Evolutionary conservation across 2,113 vertebrate species (phyloP).

Genomic region (Rhinichthys klamathensis): DNA sequence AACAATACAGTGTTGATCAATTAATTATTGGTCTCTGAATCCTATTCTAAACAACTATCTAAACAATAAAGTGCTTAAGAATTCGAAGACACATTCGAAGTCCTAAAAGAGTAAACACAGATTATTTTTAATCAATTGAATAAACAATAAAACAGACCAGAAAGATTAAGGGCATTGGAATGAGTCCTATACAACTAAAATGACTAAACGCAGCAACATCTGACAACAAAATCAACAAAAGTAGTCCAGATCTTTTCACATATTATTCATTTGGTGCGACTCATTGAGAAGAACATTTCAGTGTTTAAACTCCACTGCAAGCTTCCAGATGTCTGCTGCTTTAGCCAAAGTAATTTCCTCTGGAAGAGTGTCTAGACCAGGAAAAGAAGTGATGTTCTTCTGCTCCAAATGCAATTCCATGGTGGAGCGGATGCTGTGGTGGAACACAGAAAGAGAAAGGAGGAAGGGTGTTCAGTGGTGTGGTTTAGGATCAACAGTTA

Average conservation of each 20-base stretch:
- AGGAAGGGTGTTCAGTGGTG: constrained; percentile 14
- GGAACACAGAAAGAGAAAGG: constrained; percentile 17
- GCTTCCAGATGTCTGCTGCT: constrained; percentile 69
- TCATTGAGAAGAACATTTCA: constrained; percentile 45
- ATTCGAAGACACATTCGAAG: not conserved
- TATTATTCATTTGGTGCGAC: not conserved
- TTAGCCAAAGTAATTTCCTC: constrained; percentile 63
- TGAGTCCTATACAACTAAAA: not conserved
- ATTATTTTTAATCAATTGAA: not conserved
- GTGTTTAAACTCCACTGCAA: constrained; percentile 68
- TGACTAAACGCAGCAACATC: too few relatives aligned
- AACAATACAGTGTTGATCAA: not conserved
- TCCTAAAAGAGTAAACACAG: not conserved
- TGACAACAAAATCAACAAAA: not conserved
- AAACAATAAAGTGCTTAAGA: not conserved
- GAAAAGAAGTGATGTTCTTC: constrained; percentile 60
- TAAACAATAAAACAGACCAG: not conserved
- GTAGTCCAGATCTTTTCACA: not conserved
- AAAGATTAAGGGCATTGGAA: not conserved
- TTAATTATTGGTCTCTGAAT: not conserved
- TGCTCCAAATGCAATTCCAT: constrained; percentile 67
- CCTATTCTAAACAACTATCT: not conserved
- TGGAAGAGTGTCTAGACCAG: constrained; percentile 61
- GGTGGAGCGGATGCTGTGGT: constrained; percentile 67
- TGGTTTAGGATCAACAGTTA: constrained; percentile 64